These are phyloP conservation scores for Amyelois transitella DNA, from an alignment of 1,140 invertebrate genomes.

Conservation along the genomic window DNA sequence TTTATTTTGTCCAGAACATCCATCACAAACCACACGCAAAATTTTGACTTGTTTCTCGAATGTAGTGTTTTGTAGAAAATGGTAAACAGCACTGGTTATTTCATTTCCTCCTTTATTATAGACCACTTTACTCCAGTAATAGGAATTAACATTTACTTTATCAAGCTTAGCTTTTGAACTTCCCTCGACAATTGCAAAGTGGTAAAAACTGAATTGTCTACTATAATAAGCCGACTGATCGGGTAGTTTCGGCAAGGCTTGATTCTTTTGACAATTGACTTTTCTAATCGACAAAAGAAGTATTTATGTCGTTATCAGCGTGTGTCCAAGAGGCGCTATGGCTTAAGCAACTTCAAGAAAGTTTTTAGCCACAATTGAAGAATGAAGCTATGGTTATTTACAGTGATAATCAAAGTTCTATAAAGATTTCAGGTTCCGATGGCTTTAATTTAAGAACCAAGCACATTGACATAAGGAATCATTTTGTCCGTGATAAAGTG, in stretches of 20 bases:
- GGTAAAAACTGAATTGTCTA: conserved; percentile 41
- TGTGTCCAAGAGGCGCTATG: conserved; percentile 22
- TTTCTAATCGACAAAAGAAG: conserved; percentile 22
- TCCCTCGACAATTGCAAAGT: conserved; percentile 37
- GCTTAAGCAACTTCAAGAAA: conserved; percentile 17
- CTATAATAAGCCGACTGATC: conserved; percentile 42
- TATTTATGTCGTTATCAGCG: conserved; percentile 32
- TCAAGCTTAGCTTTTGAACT: conserved; percentile 10
- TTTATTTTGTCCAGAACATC: conserved; percentile 19
- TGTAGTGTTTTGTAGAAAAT: too few species aligned
- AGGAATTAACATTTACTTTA: conserved; percentile 27
- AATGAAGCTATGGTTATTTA: too few species aligned
- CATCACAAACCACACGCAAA: conserved; percentile 10
- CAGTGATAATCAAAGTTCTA: conserved; percentile 28
- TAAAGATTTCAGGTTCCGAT: conserved; percentile 17
- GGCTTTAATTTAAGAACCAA: conserved; percentile 24
- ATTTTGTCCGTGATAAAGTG: conserved; percentile 25
- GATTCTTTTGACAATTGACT: too few species aligned
- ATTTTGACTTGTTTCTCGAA: conserved; percentile 1
- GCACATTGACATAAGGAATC: conserved; percentile 26
- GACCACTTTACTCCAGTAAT: too few species aligned
- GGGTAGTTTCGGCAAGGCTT: conserved; percentile 41
- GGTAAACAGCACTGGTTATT: too few species aligned
- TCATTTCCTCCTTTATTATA: too few species aligned
- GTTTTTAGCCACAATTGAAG: too few species aligned